A percentile compares a stretch with the other conserved stretches of the same genome.
Evolutionary conservation across 2,113 vertebrate genomes (phyloP).

Genomic region (Neotoma lepida): DNA sequence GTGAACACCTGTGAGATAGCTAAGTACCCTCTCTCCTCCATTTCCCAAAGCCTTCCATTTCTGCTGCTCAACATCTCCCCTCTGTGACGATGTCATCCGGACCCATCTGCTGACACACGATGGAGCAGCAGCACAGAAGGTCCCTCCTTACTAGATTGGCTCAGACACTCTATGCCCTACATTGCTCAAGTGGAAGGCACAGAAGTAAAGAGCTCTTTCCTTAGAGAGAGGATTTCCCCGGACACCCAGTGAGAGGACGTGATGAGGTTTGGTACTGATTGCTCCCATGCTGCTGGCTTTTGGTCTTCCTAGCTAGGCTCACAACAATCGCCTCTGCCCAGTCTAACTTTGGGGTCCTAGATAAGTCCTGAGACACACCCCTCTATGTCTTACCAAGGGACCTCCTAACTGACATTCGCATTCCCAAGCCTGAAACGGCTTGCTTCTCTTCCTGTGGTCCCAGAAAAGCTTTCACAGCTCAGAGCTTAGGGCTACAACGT

Average conservation of each 20-base stretch:
- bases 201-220: background rate
- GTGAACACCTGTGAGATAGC: background rate
- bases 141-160: background rate
- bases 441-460: background rate
- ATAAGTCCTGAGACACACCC: background rate
- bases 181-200: background rate
- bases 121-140: background rate
- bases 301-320: background rate
- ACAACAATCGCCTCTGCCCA: background rate
- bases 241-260: rapidly evolving
- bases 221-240: background rate
- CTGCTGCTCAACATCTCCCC: background rate
- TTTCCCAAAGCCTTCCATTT: background rate
- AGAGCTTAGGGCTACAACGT: background rate
- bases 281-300: rapidly evolving
- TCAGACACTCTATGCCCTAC: background rate
- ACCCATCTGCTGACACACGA: background rate
- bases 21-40: too few species aligned
- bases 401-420: background rate
- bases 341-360: background rate
- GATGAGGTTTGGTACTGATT: background rate
- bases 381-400: background rate
- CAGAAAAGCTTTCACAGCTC: background rate
- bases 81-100: background rate
- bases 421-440: background rate